phyloP scores from a whole-genome alignment of 2,888 invertebrate species.

The Yponomeuta plumbellus region DNA sequence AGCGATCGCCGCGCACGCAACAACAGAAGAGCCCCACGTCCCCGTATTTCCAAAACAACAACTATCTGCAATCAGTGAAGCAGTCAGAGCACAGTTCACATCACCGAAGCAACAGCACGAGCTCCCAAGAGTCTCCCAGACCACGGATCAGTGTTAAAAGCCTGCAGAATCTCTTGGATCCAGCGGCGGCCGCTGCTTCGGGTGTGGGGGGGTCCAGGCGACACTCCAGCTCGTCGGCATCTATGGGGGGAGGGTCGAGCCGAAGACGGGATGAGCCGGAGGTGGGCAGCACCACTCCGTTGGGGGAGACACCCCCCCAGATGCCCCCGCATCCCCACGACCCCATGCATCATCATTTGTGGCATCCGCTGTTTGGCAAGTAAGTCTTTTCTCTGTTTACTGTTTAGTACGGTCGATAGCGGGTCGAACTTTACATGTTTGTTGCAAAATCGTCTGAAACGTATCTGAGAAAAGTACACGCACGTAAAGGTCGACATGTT shows the following conservation, averaged over 20 bases:
- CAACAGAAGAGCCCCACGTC: constrained; percentile 66
- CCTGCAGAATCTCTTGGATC: constrained; percentile 77
- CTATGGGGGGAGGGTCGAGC: constrained; percentile 58
- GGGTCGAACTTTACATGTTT: neutral
- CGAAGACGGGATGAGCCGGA: constrained; percentile 76
- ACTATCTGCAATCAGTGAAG: constrained; percentile 59
- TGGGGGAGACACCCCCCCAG: constrained; percentile 62
- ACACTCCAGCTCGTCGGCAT: constrained; percentile 42
- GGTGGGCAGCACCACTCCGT: constrained; percentile 80
- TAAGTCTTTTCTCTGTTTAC: constrained; percentile 63
- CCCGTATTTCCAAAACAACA: constrained; percentile 63
- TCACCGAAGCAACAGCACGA: constrained; percentile 43
- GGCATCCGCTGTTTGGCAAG: constrained; percentile 93
- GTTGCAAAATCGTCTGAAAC: too few species aligned
- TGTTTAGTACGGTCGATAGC: neutral
- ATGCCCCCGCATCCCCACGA: constrained; percentile 66
- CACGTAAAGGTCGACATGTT: too few species aligned
- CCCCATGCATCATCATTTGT: constrained; percentile 80
- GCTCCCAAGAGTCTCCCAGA: constrained; percentile 66
- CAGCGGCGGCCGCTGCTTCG: constrained; percentile 58
- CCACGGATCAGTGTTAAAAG: constrained; percentile 79
- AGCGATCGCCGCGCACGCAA: constrained; percentile 48
- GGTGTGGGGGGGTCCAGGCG: constrained; percentile 46
- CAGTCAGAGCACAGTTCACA: constrained; percentile 43
- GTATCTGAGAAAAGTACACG: too few species aligned